phyloP scores from a whole-genome alignment of 2,797 vertebrate genomes.

The Smutsia temminckii region DNA sequence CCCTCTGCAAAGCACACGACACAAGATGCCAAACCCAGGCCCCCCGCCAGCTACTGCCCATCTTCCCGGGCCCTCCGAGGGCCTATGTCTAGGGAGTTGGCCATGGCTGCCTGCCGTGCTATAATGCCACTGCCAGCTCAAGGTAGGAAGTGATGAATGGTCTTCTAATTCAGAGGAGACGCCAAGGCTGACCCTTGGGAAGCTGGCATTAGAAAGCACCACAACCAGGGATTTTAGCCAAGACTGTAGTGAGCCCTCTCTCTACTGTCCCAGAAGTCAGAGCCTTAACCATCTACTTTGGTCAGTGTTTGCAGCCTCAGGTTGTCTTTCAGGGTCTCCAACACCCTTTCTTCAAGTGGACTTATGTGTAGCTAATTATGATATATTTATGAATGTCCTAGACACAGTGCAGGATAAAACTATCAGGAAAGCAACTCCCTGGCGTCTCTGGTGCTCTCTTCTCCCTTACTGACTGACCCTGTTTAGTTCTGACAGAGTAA shows the following conservation, averaged over 20 bases:
- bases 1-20: neutral
- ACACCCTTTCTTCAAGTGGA: neutral
- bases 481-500: neutral
- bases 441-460: neutral
- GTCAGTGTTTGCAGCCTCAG: neutral
- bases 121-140: accelerated
- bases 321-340: neutral
- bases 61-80: accelerated
- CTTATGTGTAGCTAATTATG: neutral
- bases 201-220: neutral
- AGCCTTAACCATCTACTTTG: neutral
- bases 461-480: neutral
- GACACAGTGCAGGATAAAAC: neutral
- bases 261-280: neutral
- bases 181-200: neutral
- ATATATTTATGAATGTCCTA: neutral
- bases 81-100: neutral
- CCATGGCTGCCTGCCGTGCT: neutral
- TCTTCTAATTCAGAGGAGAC: neutral
- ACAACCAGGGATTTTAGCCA: neutral
- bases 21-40: neutral
- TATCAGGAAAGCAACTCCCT: neutral
- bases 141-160: neutral
- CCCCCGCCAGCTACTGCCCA: accelerated
- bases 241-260: neutral